phyloP scores from a whole-genome alignment of 2,888 invertebrate species.

The Ormyrus thymus region DNA sequence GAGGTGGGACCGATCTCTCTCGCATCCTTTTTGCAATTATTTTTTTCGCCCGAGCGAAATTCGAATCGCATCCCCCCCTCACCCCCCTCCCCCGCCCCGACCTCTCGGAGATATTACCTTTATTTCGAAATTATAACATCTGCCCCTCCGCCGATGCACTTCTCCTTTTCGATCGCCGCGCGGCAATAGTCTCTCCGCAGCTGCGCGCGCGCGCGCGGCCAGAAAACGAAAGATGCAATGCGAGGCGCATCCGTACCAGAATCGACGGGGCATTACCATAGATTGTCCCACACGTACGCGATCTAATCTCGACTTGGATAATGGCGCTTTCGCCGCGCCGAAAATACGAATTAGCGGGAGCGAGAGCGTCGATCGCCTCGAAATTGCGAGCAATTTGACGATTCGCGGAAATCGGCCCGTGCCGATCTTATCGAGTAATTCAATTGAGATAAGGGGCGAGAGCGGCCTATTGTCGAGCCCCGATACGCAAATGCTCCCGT shows the following conservation, averaged over 20 bases:
- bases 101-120: constrained; percentile 52
- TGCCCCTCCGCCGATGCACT: constrained; percentile 51
- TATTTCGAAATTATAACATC: constrained; percentile 73
- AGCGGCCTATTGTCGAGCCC: neutral
- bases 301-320: constrained; percentile 27
- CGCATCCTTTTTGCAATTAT: constrained; percentile 58
- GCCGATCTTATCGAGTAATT: neutral
- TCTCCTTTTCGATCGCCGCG: constrained; percentile 28
- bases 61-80: constrained; percentile 61
- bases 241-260: constrained; percentile 44
- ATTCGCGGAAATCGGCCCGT: constrained; percentile 39
- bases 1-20: constrained; percentile 32
- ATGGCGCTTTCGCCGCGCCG: constrained; percentile 11
- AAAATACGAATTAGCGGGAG: constrained; percentile 23
- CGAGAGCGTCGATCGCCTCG: constrained; percentile 9
- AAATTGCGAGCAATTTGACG: constrained; percentile 28
- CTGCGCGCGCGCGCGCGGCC: constrained; percentile 50
- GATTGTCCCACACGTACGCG: constrained; percentile 20
- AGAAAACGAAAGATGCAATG: constrained; percentile 55
- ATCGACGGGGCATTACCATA: constrained; percentile 33
- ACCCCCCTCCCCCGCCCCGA: neutral
- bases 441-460: constrained; percentile 18
- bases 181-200: constrained; percentile 58
- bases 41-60: constrained; percentile 57
- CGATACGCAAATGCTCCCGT: neutral